phyloP scores from a whole-genome alignment of 2,113 vertebrate species.

The Pelecanus crispus region DNA sequence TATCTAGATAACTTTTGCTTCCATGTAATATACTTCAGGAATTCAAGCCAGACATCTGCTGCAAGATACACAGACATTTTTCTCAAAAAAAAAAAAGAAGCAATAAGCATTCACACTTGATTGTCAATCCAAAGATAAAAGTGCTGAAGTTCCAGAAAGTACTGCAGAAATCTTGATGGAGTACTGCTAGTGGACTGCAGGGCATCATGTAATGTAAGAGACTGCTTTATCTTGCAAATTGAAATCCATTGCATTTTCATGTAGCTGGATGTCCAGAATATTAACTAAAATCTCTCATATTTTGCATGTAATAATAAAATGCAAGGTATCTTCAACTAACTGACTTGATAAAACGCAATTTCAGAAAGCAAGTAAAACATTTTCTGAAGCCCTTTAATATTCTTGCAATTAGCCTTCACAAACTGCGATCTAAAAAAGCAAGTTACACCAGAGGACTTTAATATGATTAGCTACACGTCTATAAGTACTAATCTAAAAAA shows the following conservation, averaged over 20 bases:
- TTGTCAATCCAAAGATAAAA: conserved; percentile 47
- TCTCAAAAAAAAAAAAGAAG: background rate
- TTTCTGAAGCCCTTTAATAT: background rate
- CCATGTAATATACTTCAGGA: conserved; percentile 31
- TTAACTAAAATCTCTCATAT: conserved; percentile 22
- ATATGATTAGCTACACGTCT: background rate
- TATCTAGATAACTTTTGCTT: background rate
- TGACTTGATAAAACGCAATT: background rate
- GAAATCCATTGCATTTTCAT: conserved; percentile 39
- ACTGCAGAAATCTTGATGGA: conserved; percentile 47
- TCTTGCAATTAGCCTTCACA: background rate
- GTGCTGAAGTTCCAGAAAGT: conserved; percentile 6
- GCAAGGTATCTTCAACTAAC: background rate
- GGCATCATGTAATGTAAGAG: background rate
- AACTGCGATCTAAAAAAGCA: background rate
- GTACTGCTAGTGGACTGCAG: conserved; percentile 17
- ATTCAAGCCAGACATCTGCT: conserved; percentile 7
- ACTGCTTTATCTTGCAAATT: conserved; percentile 10
- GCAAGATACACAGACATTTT: conserved; percentile 12
- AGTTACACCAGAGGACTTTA: background rate
- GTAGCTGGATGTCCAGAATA: conserved; percentile 36
- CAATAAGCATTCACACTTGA: conserved; percentile 18
- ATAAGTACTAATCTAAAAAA: background rate
- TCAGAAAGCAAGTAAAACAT: background rate
- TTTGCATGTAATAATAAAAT: conserved; percentile 40